These are phyloP conservation scores for Oophaga sylvatica DNA, from an alignment of 2,797 vertebrate genomes.

Conservation along the genomic window DNA sequence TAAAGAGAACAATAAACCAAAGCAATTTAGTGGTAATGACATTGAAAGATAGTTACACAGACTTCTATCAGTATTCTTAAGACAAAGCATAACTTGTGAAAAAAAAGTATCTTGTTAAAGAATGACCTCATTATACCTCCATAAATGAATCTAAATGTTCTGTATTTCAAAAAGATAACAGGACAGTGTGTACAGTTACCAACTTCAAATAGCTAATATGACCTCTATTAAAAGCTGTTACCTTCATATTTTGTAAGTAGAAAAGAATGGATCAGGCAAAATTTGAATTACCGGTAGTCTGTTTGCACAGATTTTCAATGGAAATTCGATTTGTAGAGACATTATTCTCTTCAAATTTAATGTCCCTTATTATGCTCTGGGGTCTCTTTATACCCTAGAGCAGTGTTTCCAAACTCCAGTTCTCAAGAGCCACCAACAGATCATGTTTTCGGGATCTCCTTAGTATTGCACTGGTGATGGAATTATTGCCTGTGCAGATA, in stretches of 20 bases:
- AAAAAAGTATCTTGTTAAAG: slow-evolving; percentile 13
- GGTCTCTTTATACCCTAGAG: too few species aligned
- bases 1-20: slow-evolving; percentile 31
- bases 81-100: background rate
- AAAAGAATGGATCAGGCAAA: too few species aligned
- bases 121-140: slow-evolving; percentile 15
- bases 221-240: background rate
- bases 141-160: slow-evolving; percentile 1
- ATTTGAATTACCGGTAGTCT: too few species aligned
- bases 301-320: too few species aligned
- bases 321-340: too few species aligned
- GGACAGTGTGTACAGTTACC: background rate
- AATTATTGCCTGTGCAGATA: too few species aligned
- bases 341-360: too few species aligned
- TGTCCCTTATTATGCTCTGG: too few species aligned
- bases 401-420: too few species aligned
- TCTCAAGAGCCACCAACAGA: too few species aligned
- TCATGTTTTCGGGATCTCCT: too few species aligned
- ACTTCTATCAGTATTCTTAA: slow-evolving; percentile 7
- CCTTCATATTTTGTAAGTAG: background rate
- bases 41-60: slow-evolving; percentile 29
- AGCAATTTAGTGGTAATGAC: slow-evolving; percentile 29
- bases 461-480: too few species aligned
- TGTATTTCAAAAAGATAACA: background rate
- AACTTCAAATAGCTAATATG: background rate